These are phyloP conservation scores for Acronicta aceris DNA, from an alignment of 2,888 invertebrate genomes.

Conservation along the genomic window DNA sequence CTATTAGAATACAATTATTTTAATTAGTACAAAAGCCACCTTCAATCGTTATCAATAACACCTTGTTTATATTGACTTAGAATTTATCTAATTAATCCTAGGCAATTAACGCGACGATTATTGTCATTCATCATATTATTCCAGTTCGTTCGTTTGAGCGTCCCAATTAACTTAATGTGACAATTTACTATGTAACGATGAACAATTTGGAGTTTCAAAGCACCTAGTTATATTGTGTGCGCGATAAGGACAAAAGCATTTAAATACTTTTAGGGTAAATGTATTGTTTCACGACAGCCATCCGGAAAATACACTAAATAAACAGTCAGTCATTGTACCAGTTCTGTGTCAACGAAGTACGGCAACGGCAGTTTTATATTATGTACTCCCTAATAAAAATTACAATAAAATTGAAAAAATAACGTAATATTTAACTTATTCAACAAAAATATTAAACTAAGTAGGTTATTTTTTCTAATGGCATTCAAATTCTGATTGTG, in stretches of 20 bases:
- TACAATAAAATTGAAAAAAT: too few relatives aligned
- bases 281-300: background rate
- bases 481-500: too few relatives aligned
- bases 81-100: constrained; percentile 41
- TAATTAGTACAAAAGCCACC: background rate
- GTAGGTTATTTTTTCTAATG: too few relatives aligned
- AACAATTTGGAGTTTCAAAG: constrained; percentile 11
- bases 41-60: constrained; percentile 27
- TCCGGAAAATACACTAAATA: too few relatives aligned
- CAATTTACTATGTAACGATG: constrained; percentile 20
- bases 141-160: constrained; percentile 6
- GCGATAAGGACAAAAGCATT: background rate
- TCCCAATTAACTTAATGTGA: constrained; percentile 34
- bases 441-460: too few relatives aligned
- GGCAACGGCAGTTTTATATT: too few relatives aligned
- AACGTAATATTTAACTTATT: too few relatives aligned
- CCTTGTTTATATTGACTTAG: constrained; percentile 20
- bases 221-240: background rate
- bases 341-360: too few relatives aligned
- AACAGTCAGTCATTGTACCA: too few relatives aligned
- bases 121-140: constrained; percentile 12
- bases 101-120: constrained; percentile 28
- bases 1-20: background rate
- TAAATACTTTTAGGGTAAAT: background rate
- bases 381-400: too few relatives aligned